Evolutionary conservation across 2,113 vertebrate genomes (phyloP), one percentile per base, ranked within the genome.

Genomic region (Hyaena hyaena): DNA sequence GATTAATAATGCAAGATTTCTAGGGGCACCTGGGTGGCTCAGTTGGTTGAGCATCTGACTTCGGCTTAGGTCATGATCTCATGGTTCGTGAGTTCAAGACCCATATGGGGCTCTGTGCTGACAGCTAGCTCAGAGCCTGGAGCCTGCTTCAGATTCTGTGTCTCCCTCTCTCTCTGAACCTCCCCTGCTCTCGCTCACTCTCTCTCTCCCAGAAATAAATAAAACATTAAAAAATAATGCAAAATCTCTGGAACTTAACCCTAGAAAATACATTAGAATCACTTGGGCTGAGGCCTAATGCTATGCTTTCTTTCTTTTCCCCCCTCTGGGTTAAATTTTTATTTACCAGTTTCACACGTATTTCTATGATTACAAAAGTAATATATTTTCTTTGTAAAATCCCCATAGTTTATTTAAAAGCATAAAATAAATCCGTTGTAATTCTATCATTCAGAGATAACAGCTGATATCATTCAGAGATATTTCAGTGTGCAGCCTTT

Each of bases 181-280:
- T 39, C 39, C 39, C 39, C 39, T 39, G 39, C 39, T 39, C 39
- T 39, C 39, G 3, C 39, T 39, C 39, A 3, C 4, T 39, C 39
- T 39, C 39, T 39, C 39, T 39, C 39, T 39, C 39, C 39, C 39
- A 39, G 39, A 39, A 39, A 39, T 39, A 39, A 39, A 39, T 39
- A 39, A 39, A 39, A 39, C 39, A 39, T 39, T 39, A 39, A 39
- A 39, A 39, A 88, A 87, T 84, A 93, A 68, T 26, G 58, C 21
- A 66, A 39, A 90, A 74, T 79, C n/a, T 95, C 96, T 86, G 74
- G 35, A 84, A 19, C 23, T 83, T 79, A 93, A 50, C 10, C 50
- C 53, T 35, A 96, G 15, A 86, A 28, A 80, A 86, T 77, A 83
- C 88, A 82, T 91, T 91, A 88, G 53, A 92, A 81, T 85, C 58